Evolutionary conservation across 1,140 invertebrate species (phyloP), one percentile per base, ranked within the genome.

Genomic region (Tetramorium simillimum): DNA sequence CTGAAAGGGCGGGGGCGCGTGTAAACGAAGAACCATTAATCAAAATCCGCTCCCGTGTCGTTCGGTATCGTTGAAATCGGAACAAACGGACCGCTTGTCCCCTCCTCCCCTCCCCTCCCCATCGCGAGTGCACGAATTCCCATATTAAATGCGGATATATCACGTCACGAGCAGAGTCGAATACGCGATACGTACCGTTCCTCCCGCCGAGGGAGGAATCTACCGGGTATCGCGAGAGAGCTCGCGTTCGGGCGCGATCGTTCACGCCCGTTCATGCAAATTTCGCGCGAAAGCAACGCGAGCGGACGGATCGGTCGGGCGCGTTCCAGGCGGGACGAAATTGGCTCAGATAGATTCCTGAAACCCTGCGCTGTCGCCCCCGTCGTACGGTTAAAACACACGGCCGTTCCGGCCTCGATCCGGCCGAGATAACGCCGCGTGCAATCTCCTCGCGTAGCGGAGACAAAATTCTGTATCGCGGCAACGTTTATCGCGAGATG

Each of bases 121-220:
- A 9, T 76, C 28, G 40, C 72, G 76, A 80, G 88, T 89, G 89
- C 69, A 69, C 80, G 53, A 88, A 81, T 90, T 90, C 80, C 69
- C 89, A 90, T 90, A 90, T 90, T 90, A 90, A 90, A 90, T 78
- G 86, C 40, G 81, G 86, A 90, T 90, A 90, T 89, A 90, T 90
- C 89, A 90, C 89, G 88, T 67, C 78, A 90, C 86, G 86, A 58
- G 51, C 89, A 90, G 89, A 85, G 58, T 77, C 86, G 81, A 60
- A 46, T 46, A 67, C 60, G 49, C 46, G 85, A 67, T 75, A 80
- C 88, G 62, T 87, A 86, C 37, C 69, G 80, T 33, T 33, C 33
- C 33, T 33, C 14, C 24, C 65, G 56, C 49, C 33, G 33, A 33
- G 60, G n/a, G 75, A 70, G n/a, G 60, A 84, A 67, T 85, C 69